Evolutionary conservation across 2,113 vertebrate species (phyloP).

Genomic region (Piaya cayana): DNA sequence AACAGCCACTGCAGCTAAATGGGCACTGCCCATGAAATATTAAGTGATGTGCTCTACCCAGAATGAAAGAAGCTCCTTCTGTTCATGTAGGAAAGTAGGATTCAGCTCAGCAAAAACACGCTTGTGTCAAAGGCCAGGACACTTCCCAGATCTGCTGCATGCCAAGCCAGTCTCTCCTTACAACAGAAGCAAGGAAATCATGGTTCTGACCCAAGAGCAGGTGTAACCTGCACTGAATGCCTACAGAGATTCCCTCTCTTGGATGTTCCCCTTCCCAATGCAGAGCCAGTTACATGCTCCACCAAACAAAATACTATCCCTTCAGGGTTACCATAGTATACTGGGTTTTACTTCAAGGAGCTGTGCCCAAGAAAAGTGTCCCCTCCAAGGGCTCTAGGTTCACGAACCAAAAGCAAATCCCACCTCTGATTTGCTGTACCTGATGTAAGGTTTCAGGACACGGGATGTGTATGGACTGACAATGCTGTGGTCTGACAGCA

Average conservation of each 20-base stretch:
- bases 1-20: not conserved
- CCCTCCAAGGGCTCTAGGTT: not conserved
- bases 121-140: not conserved
- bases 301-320: not conserved
- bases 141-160: not conserved
- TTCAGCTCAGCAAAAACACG: not conserved
- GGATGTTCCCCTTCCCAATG: not conserved
- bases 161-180: not conserved
- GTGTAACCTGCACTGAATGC: not conserved
- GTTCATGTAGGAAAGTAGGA: not conserved
- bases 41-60: not conserved
- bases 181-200: not conserved
- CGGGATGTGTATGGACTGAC: constrained; percentile 95
- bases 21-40: not conserved
- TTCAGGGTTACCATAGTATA: not conserved
- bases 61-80: not conserved
- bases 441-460: constrained; percentile 93
- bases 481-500: constrained; percentile 83
- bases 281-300: not conserved
- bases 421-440: constrained; percentile 72
- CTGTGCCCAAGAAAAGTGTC: not conserved
- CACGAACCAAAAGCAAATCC: not conserved
- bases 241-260: not conserved
- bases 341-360: not conserved
- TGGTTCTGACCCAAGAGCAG: not conserved